phyloP scores from a whole-genome alignment of 2,888 invertebrate genomes.

The Andrena bicolor region DNA sequence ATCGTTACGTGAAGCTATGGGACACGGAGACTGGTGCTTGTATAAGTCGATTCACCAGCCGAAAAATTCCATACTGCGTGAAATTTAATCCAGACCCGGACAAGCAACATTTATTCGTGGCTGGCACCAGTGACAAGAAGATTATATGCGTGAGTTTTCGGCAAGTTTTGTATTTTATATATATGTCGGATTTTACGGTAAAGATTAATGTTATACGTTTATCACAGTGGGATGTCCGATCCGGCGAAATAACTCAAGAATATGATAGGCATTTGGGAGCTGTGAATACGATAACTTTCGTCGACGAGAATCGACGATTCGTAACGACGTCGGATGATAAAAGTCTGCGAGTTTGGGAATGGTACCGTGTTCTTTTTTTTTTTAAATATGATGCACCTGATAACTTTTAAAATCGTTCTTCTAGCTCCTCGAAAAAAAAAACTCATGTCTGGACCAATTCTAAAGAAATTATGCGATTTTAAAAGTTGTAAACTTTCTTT shows the following conservation, averaged over 20 bases:
- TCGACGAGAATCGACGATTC: slow-evolving; percentile 98
- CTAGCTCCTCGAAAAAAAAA: too few species aligned
- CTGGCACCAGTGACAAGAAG: slow-evolving; percentile 99
- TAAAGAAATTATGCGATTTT: too few species aligned
- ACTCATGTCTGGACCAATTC: too few species aligned
- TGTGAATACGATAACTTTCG: slow-evolving; percentile 99
- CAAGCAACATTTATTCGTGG: slow-evolving; percentile 98
- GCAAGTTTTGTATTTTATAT: background rate
- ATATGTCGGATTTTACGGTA: background rate
- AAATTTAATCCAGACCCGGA: slow-evolving; percentile 99
- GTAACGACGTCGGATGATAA: slow-evolving; percentile 99
- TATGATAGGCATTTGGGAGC: slow-evolving; percentile 99
- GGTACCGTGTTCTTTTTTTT: slow-evolving; percentile 86
- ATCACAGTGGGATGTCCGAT: slow-evolving; percentile 96
- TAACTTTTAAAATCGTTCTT: too few species aligned
- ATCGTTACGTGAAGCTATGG: slow-evolving; percentile 99
- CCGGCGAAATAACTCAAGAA: slow-evolving; percentile 98
- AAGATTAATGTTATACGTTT: background rate
- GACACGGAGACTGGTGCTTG: slow-evolving; percentile 98
- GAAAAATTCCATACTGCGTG: slow-evolving; percentile 99
- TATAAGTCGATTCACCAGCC: slow-evolving; percentile 94
- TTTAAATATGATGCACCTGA: background rate
- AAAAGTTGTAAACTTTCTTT: too few species aligned
- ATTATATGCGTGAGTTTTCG: slow-evolving; percentile 95
- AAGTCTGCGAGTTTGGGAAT: slow-evolving; percentile 99